Evolutionary conservation across 2,888 invertebrate species (phyloP), one percentile per base, ranked within the genome.

Genomic region (Antitype chi): DNA sequence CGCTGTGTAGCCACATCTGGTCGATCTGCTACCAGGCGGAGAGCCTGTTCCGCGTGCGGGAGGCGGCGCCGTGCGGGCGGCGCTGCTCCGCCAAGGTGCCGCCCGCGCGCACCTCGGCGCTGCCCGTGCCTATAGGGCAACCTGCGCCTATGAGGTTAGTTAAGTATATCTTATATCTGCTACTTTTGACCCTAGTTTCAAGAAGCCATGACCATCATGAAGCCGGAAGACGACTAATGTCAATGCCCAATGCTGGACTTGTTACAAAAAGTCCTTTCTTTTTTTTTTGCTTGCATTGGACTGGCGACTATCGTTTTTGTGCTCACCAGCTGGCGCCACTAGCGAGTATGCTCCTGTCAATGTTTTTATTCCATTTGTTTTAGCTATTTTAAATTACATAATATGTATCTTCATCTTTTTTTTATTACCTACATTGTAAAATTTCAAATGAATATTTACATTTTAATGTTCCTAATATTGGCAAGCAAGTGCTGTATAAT

Each of bases 1-100:
- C 98, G 70, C 95, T 98, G 0, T 98, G 98, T 95, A 98, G 98
- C 91, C 98, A 98, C 94, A 98, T 98, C 87, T 98, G 98, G 98
- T 97, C 98, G 9, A 97, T 98, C 85, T 98, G 98, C 93, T 98
- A 98, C 94, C 97, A 98, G 97, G 98, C 98, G 0, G 98, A 98
- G 94, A 98, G 98, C 88, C 93, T 98, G 89, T 97, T 98, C 93
- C 95, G 97, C 0, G 89, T 94, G 47, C 94, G 97, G 6, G 92
- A 97, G 11, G 98, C 98, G 0, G 97, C 97, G 82, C 98, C 98
- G 9, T 98, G 98, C 93, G 97, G 98, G 0, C 96, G 98, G 77
- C 95, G 98, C 38, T 98, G 98, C 93, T 97, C 98, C 1, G 97
- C 97, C 76, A 97, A 98, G 2, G 97, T 93, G 80, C 93, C 95